phyloP scores from a whole-genome alignment of 2,797 vertebrate species.

The Discoglossus pictus region DNA sequence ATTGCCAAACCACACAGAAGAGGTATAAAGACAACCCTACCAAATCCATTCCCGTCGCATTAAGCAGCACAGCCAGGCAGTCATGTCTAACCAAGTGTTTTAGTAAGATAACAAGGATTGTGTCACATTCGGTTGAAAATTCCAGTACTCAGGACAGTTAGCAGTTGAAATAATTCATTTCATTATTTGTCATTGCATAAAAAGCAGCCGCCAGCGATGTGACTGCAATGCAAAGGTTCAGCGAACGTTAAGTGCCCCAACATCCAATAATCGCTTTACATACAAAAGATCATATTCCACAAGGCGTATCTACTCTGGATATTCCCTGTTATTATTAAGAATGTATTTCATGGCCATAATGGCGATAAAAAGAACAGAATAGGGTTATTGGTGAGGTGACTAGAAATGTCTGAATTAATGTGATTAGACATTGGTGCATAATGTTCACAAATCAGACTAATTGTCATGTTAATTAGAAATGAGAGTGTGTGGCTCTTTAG shows the following conservation, averaged over 20 bases:
- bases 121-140: slow-evolving; percentile 49
- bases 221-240: slow-evolving; percentile 45
- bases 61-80: slow-evolving; percentile 46
- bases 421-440: slow-evolving; percentile 29
- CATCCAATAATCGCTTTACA: slow-evolving; percentile 39
- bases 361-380: slow-evolving; percentile 12
- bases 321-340: slow-evolving; percentile 29
- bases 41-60: slow-evolving; percentile 25
- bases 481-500: background rate
- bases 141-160: slow-evolving; percentile 43
- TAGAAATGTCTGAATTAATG: slow-evolving; percentile 27
- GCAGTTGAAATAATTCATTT: slow-evolving; percentile 50
- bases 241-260: slow-evolving; percentile 30
- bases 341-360: slow-evolving; percentile 36
- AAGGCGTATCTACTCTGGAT: slow-evolving; percentile 25
- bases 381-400: slow-evolving; percentile 2
- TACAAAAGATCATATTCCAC: slow-evolving; percentile 37
- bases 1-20: slow-evolving; percentile 16
- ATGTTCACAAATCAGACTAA: slow-evolving; percentile 9
- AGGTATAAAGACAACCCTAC: slow-evolving; percentile 6
- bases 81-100: slow-evolving; percentile 53
- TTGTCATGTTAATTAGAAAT: slow-evolving; percentile 5
- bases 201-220: slow-evolving; percentile 45
- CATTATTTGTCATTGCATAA: slow-evolving; percentile 50
- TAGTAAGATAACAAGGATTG: slow-evolving; percentile 49